phyloP scores from a whole-genome alignment of 2,797 vertebrate genomes.

The Melanogrammus aeglefinus region DNA sequence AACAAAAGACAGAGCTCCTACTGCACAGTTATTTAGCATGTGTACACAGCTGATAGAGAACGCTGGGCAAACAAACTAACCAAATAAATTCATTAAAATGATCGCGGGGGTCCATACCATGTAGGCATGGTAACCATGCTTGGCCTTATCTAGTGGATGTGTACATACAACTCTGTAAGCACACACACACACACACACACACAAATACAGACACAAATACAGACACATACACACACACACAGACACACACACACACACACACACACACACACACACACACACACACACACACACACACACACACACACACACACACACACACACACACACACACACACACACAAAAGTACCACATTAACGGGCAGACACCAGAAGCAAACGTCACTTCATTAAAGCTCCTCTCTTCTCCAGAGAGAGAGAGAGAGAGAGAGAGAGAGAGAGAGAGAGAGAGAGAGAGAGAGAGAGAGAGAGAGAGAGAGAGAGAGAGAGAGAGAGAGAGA shows the following conservation, averaged over 20 bases:
- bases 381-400: conserved; percentile 34
- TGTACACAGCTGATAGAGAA: conserved; percentile 71
- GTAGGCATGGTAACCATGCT: conserved; percentile 71
- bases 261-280: too few relatives aligned
- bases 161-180: conserved; percentile 32
- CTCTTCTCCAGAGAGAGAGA: conserved; percentile 36
- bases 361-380: conserved; percentile 9
- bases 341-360: neutral
- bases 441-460: conserved; percentile 19
- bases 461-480: conserved; percentile 19
- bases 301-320: conserved; percentile 8
- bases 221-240: too few relatives aligned
- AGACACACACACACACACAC: too few relatives aligned
- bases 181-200: conserved; percentile 9
- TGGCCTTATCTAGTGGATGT: conserved; percentile 38
- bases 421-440: conserved; percentile 22
- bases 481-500: conserved; percentile 21
- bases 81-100: conserved; percentile 75
- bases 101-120: conserved; percentile 42
- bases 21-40: conserved; percentile 61
- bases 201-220: neutral
- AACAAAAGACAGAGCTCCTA: conserved; percentile 46
- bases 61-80: conserved; percentile 63
- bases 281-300: conserved; percentile 3
- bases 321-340: too few relatives aligned